Conservation (phyloP, 2,113 vertebrate species). For the Solea solea region DNA sequence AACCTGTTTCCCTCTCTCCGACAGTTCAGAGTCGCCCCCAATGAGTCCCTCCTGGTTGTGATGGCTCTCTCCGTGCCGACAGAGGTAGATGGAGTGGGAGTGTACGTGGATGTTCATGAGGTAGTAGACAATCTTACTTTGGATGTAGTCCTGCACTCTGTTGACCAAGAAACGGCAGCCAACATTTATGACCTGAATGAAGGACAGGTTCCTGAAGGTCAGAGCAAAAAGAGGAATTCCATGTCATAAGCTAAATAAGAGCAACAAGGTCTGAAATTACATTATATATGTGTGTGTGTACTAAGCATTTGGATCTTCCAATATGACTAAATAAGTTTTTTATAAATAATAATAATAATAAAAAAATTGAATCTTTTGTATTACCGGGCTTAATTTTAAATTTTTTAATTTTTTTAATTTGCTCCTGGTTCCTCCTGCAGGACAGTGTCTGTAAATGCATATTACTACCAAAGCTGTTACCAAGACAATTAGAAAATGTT, state of each 20-base stretch:
- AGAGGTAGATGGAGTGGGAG: constrained; percentile 96
- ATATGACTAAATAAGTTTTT: constrained; percentile 3
- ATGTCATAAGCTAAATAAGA: constrained; percentile 3
- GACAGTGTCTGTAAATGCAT: constrained; percentile 29
- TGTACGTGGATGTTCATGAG: constrained; percentile 98
- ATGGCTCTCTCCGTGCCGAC: constrained; percentile 94
- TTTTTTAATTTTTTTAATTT: no score
- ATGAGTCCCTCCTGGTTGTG: constrained; percentile 89
- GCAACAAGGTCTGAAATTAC: background rate
- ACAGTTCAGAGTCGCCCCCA: constrained; percentile 93
- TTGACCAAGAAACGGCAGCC: constrained; percentile 94
- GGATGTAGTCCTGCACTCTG: constrained; percentile 96
- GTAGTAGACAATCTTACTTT: constrained; percentile 98
- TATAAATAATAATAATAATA: background rate
- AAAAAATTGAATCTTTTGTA: background rate
- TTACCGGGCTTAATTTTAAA: no score
- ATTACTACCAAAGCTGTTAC: background rate
- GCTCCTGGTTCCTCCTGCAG: constrained; percentile 48
- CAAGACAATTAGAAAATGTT: background rate
- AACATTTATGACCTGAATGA: constrained; percentile 98
- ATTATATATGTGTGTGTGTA: background rate
- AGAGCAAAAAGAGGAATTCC: background rate
- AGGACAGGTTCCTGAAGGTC: constrained; percentile 87
- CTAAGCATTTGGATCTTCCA: background rate
- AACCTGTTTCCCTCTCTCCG: constrained; percentile 89